Percentiles rank a stretch among this genome's conserved stretches.
These are phyloP conservation scores for Pelecanus crispus DNA, from an alignment of 2,113 vertebrate genomes.

Conservation along the genomic window DNA sequence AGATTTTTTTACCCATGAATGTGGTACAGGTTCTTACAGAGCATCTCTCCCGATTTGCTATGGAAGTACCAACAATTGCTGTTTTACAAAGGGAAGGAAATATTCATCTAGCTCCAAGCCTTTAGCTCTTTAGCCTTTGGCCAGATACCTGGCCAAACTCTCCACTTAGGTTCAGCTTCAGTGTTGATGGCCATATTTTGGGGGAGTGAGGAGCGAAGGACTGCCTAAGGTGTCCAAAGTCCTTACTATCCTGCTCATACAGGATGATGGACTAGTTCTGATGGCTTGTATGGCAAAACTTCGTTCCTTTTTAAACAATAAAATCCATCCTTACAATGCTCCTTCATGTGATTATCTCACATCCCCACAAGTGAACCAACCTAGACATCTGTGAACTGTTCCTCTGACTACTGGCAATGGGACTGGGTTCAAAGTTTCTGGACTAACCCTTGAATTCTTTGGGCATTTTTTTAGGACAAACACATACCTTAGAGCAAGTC, in stretches of 20 bases:
- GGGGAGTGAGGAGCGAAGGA: neutral
- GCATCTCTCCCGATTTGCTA: fast-evolving
- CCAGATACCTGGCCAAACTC: neutral
- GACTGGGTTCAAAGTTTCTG: neutral
- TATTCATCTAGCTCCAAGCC: neutral
- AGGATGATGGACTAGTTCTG: neutral
- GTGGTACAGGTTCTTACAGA: neutral
- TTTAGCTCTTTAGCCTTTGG: neutral
- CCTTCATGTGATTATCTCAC: neutral
- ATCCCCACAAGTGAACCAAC: neutral
- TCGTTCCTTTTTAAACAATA: neutral
- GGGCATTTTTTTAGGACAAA: neutral
- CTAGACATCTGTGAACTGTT: neutral
- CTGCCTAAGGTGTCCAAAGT: neutral
- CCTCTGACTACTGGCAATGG: neutral
- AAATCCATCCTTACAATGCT: neutral
- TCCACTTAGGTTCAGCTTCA: neutral
- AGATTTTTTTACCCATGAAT: neutral
- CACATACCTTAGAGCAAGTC: neutral
- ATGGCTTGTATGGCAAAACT: neutral
- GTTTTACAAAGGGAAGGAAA: neutral
- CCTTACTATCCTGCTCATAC: neutral
- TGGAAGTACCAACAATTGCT: neutral
- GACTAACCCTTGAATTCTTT: neutral
- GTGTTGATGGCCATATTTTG: fast-evolving